Evolutionary conservation across 2,113 vertebrate genomes (phyloP).

Genomic region (Falco punctatus): DNA sequence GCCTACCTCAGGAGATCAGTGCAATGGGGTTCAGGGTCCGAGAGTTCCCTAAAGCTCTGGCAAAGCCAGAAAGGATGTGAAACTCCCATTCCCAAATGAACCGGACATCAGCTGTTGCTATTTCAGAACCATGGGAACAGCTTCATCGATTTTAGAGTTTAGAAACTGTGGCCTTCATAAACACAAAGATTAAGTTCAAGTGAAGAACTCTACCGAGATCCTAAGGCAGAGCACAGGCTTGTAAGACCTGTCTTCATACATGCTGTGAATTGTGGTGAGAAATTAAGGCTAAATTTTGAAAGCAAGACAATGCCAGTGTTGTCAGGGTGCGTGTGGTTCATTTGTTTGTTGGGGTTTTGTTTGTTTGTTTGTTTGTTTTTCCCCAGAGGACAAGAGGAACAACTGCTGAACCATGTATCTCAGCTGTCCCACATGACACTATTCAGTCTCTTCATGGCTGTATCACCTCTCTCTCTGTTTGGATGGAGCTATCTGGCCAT

Average conservation of each 20-base stretch:
- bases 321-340: too few species aligned
- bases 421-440: neutral
- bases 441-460: neutral
- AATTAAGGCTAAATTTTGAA: neutral
- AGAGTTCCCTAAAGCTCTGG: neutral
- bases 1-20: neutral
- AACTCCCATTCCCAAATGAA: neutral
- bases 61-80: neutral
- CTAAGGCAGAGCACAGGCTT: neutral
- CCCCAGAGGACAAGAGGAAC: neutral
- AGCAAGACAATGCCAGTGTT: neutral
- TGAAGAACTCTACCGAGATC: neutral
- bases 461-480: neutral
- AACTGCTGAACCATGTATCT: neutral
- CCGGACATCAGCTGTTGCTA: neutral
- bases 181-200: neutral
- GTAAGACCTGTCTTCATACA: neutral
- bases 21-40: accelerated
- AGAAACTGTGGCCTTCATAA: neutral
- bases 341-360: neutral
- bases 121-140: neutral
- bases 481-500: neutral
- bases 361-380: neutral
- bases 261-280: neutral
- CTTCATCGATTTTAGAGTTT: neutral